Evolutionary conservation across 35 echinoderm and acorn worm genomes (phyloP).

Genomic region (Anneissia japonica): DNA sequence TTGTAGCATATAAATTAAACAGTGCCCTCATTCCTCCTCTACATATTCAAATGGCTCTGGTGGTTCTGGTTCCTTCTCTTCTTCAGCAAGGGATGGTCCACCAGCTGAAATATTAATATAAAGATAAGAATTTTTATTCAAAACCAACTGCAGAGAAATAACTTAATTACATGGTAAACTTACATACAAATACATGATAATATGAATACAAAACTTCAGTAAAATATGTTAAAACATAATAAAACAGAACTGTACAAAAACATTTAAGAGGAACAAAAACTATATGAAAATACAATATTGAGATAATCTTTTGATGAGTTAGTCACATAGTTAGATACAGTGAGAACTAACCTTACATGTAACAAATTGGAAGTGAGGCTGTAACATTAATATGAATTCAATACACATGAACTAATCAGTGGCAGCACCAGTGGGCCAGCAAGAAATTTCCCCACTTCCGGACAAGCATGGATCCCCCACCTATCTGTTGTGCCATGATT

Average conservation of each 20-base stretch:
- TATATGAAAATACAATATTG: background rate
- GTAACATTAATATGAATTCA: background rate
- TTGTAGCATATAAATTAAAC: no score
- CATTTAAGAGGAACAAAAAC: background rate
- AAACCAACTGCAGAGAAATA: no score
- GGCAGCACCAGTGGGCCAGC: background rate
- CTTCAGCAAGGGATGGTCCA: conserved; percentile 84
- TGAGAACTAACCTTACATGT: background rate
- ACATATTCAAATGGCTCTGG: conserved; percentile 96
- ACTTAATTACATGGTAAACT: no score
- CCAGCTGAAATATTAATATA: conserved; percentile 55
- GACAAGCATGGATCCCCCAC: background rate
- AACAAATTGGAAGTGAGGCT: background rate
- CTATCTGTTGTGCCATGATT: background rate
- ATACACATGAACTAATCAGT: no score
- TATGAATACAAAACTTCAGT: no score
- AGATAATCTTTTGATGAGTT: background rate
- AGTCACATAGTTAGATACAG: background rate
- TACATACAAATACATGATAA: no score
- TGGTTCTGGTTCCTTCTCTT: conserved; percentile 92
- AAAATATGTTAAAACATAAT: no score
- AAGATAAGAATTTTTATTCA: background rate
- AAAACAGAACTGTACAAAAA: background rate
- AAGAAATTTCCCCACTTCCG: background rate
- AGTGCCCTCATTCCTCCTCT: conserved; percentile 34